These are phyloP conservation scores for Acronicta alni DNA, from an alignment of 2,888 invertebrate genomes.

Conservation along the genomic window DNA sequence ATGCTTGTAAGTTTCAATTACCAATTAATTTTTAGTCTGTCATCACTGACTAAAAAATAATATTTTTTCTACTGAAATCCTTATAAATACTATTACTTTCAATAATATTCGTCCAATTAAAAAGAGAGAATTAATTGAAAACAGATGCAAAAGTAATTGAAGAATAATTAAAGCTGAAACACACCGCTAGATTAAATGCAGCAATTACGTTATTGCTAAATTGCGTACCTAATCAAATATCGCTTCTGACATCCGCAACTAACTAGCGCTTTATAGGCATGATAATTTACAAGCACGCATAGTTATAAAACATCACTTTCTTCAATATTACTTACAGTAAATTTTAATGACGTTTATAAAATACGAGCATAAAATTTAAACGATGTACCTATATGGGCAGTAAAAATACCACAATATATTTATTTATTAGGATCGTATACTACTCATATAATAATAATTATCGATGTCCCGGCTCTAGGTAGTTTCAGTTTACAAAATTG, in stretches of 20 bases:
- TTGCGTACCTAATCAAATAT: constrained; percentile 40
- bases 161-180: constrained; percentile 18
- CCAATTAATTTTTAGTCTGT: too few species aligned
- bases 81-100: too few species aligned
- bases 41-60: too few species aligned
- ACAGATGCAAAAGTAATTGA: background rate
- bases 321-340: constrained; percentile 33
- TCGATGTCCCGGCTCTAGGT: too few species aligned
- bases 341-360: constrained; percentile 51
- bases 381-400: constrained; percentile 19
- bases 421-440: constrained; percentile 36
- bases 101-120: background rate
- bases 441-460: constrained; percentile 14
- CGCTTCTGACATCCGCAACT: constrained; percentile 47
- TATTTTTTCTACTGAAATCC: too few species aligned
- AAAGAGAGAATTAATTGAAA: background rate
- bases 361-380: constrained; percentile 44
- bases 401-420: constrained; percentile 28
- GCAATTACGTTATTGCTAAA: constrained; percentile 22
- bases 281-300: constrained; percentile 44
- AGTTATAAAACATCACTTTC: constrained; percentile 48
- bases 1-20: too few species aligned
- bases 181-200: constrained; percentile 8
- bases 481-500: constrained; percentile 2
- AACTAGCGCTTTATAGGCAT: constrained; percentile 41